These are phyloP conservation scores for Chondrosia reniformis DNA, from an alignment of 37 sponge, comb jelly and placozoan species.

Conservation along the genomic window DNA sequence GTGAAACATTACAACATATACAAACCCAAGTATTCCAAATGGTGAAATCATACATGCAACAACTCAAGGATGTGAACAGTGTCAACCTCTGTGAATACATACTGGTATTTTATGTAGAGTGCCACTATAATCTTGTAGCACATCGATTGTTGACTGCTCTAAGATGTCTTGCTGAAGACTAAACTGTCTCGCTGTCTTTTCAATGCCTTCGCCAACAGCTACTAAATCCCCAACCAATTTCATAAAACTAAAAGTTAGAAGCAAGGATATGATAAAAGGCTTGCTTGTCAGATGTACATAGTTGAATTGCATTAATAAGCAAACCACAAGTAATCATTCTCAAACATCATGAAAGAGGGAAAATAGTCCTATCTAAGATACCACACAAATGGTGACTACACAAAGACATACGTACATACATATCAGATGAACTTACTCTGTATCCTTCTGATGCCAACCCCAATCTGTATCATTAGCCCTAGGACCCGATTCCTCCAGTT, in stretches of 20 bases:
- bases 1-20: too few relatives aligned
- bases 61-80: background rate
- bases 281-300: too few relatives aligned
- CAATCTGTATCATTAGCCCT: background rate
- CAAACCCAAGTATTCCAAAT: background rate
- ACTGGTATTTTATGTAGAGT: slow-evolving; percentile 73
- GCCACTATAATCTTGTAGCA: slow-evolving; percentile 48
- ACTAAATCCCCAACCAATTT: slow-evolving; percentile 30
- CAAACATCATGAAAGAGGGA: too few relatives aligned
- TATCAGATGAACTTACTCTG: too few relatives aligned
- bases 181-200: slow-evolving; percentile 7
- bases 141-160: slow-evolving; percentile 31
- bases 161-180: slow-evolving; percentile 49
- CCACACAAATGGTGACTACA: too few relatives aligned
- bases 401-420: too few relatives aligned
- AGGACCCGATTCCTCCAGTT: slow-evolving; percentile 20
- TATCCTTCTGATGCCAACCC: slow-evolving; percentile 29
- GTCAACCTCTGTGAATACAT: too few relatives aligned
- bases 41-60: background rate
- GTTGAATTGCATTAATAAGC: too few relatives aligned
- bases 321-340: too few relatives aligned
- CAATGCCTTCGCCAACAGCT: slow-evolving; percentile 40
- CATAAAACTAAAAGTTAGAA: slow-evolving; percentile 41
- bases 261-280: too few relatives aligned
- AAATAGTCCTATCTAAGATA: too few relatives aligned